A percentile compares a stretch with the other conserved stretches of the same genome.
Evolutionary conservation across 2,888 invertebrate species (phyloP).

Genomic region (Trypoxylon attenuatum): DNA sequence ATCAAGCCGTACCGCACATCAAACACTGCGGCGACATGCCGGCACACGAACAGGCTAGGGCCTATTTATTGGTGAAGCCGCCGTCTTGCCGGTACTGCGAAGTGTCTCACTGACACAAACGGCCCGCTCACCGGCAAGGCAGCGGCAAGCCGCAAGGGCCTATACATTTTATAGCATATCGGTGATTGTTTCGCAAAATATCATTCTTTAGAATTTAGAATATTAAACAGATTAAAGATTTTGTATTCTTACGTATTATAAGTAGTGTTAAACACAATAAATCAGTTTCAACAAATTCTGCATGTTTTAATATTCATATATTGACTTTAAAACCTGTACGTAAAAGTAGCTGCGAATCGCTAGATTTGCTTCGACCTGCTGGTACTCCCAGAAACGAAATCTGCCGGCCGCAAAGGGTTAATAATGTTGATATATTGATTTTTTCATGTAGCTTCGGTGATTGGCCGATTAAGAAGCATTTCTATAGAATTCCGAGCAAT

Average conservation of each 20-base stretch:
- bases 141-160: no score
- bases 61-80: no score
- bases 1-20: no score
- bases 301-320: slow-evolving; percentile 9
- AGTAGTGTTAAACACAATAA: slow-evolving; percentile 7
- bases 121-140: no score
- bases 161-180: no score
- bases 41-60: no score
- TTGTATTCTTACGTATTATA: not conserved
- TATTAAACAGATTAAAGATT: slow-evolving; percentile 6
- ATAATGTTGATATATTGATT: no score
- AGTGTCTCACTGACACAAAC: no score
- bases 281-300: slow-evolving; percentile 3
- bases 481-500: not conserved
- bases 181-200: no score
- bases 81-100: no score
- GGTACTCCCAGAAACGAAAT: not conserved
- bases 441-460: not conserved
- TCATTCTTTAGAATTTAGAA: no score
- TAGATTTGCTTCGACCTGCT: slow-evolving; percentile 8
- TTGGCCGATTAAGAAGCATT: not conserved
- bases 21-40: no score
- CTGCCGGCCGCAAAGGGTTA: not conserved
- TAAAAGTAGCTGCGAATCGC: not conserved
- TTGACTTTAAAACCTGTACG: not conserved